phyloP scores from a whole-genome alignment of 1,140 invertebrate species.

The Cotesia typhae region DNA sequence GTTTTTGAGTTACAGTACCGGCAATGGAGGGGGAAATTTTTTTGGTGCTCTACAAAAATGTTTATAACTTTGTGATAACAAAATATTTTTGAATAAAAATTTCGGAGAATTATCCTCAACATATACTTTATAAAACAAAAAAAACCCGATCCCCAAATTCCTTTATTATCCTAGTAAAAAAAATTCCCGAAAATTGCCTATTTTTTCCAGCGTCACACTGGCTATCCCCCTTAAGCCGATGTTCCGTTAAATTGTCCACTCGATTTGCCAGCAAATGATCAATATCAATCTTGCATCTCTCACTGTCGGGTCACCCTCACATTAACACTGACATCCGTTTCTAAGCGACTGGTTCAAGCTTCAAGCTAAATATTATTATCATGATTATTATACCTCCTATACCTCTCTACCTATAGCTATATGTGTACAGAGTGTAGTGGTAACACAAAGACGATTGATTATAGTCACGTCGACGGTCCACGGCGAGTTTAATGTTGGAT shows the following conservation, averaged over 20 bases:
- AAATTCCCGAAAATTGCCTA: too few relatives aligned
- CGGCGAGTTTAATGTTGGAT: constrained; percentile 6
- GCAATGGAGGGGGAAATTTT: too few relatives aligned
- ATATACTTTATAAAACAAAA: too few relatives aligned
- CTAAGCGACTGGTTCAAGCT: background rate
- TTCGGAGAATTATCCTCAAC: too few relatives aligned
- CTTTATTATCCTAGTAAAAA: too few relatives aligned
- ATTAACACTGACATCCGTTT: constrained; percentile 23
- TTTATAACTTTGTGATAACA: too few relatives aligned
- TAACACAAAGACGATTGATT: constrained; percentile 7
- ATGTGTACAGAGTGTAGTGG: constrained; percentile 17
- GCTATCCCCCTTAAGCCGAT: too few relatives aligned
- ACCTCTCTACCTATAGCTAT: background rate
- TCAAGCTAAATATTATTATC: background rate
- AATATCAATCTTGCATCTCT: constrained; percentile 28
- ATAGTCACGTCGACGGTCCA: constrained; percentile 3
- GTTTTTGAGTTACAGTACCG: too few relatives aligned
- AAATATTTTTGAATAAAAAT: too few relatives aligned
- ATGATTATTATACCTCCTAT: background rate
- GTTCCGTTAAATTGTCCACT: background rate
- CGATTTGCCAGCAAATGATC: constrained; percentile 20
- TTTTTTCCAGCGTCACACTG: too few relatives aligned
- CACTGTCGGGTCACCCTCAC: constrained; percentile 14
- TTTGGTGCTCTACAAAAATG: too few relatives aligned
- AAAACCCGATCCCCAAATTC: too few relatives aligned